Percentiles rank a stretch among this genome's conserved stretches.
These are phyloP conservation scores for Eleutherodactylus coqui DNA, from an alignment of 2,797 vertebrate genomes.

Conservation along the genomic window DNA sequence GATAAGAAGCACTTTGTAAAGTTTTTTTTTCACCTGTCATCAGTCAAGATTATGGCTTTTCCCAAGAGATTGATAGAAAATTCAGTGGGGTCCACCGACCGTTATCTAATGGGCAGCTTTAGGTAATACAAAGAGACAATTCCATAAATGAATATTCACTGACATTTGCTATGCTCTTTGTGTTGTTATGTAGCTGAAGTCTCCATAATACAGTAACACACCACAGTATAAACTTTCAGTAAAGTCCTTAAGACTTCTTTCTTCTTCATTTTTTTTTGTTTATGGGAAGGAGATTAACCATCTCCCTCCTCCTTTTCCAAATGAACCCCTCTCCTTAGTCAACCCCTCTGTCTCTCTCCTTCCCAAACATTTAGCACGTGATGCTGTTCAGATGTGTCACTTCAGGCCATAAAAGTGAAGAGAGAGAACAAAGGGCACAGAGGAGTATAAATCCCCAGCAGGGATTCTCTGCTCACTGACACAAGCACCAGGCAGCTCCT, in stretches of 20 bases:
- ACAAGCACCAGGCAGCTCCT: slow-evolving; percentile 62
- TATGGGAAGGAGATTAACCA: slow-evolving; percentile 5
- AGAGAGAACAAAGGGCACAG: slow-evolving; percentile 71
- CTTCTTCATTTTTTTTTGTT: slow-evolving; percentile 23
- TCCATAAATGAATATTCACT: neutral
- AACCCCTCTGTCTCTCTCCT: slow-evolving; percentile 49
- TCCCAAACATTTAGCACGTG: slow-evolving; percentile 63
- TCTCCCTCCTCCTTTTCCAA: neutral
- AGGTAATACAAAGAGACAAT: neutral
- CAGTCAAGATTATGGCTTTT: neutral
- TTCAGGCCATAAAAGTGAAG: slow-evolving; percentile 66
- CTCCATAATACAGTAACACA: neutral
- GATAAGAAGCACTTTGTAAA: no score
- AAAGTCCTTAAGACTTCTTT: slow-evolving; percentile 20
- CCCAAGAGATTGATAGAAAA: neutral
- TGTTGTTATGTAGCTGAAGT: neutral
- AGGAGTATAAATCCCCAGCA: slow-evolving; percentile 64
- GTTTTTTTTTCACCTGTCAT: no score
- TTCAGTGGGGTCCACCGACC: neutral
- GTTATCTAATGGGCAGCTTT: neutral
- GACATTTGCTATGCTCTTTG: neutral
- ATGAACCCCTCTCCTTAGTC: slow-evolving; percentile 51
- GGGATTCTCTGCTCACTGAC: slow-evolving; percentile 59
- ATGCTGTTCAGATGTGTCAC: slow-evolving; percentile 68
- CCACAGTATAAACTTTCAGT: slow-evolving; percentile 35